A percentile compares a stretch with the other conserved stretches of the same genome.
phyloP scores from a whole-genome alignment of 2,888 invertebrate genomes.

The Andrena bicolor region DNA sequence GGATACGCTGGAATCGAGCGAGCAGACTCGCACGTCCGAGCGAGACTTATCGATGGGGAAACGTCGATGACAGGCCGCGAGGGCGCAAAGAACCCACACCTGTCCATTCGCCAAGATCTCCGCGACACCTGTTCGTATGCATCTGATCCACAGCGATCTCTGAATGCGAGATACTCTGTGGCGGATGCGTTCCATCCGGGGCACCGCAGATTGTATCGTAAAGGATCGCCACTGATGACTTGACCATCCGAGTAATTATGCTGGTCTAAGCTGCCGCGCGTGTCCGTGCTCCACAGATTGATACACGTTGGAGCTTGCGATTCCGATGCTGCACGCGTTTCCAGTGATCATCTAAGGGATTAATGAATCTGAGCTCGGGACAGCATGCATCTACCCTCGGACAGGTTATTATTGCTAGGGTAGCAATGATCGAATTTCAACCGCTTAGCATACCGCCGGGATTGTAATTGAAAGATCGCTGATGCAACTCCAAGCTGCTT shows the following conservation, averaged over 20 bases:
- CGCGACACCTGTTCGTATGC: not conserved
- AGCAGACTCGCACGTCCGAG: not conserved
- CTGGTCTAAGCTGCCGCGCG: slow-evolving; percentile 18
- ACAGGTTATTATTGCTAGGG: slow-evolving; percentile 25
- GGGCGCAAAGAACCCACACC: slow-evolving; percentile 10
- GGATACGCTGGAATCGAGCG: slow-evolving; percentile 24
- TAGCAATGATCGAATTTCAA: not conserved
- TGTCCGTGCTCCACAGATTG: slow-evolving; percentile 12
- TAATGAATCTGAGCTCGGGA: slow-evolving; percentile 1
- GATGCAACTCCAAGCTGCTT: not conserved
- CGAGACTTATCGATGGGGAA: not conserved
- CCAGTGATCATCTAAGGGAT: not conserved
- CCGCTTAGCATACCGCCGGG: slow-evolving; percentile 13
- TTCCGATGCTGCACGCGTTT: slow-evolving; percentile 7
- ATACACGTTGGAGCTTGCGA: slow-evolving; percentile 10
- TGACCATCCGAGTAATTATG: slow-evolving; percentile 55
- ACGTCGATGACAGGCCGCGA: not conserved
- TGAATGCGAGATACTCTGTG: not conserved
- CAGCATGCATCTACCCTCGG: not conserved
- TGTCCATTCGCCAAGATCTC: slow-evolving; percentile 9
- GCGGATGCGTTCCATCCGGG: not conserved
- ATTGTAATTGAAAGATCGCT: slow-evolving; percentile 29
- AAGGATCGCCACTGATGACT: slow-evolving; percentile 28
- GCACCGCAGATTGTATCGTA: slow-evolving; percentile 29
- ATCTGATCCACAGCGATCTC: not conserved